Evolutionary conservation across 2,113 vertebrate genomes (phyloP), one percentile per base, ranked within the genome.

Genomic region (Elgaria multicarinata): DNA sequence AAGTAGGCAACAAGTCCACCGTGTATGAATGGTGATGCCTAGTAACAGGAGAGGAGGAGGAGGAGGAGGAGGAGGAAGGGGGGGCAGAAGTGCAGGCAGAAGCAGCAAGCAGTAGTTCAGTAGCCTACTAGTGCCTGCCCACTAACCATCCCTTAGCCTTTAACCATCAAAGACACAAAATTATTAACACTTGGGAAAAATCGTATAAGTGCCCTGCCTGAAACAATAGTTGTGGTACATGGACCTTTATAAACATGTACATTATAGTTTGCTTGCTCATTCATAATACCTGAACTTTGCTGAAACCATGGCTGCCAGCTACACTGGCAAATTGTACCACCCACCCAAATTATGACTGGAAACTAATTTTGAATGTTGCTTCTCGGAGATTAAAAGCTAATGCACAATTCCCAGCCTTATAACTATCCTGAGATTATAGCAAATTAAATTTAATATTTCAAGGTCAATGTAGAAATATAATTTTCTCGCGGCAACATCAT

Each of bases 361-460:
- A 83, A 46, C 42, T 75, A 53, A 50, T 86, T 66, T 74, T 86
- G 69, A 66, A 36, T 36, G 12, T n/a, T 83, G 77, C 58, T 42
- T 74, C 44, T 33, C 7, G 16, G 55, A 46, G 42, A 16, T 64
- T n/a, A 66, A 82, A 76, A 42, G 5, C 55, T 39, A 77, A 88
- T 69, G 46, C n/a, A 24, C 24, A 7, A 31, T 53, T 72, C 14
- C 67, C 28, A 66, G 16, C 85, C 18, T 1, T 62, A 39, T 82
- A 81, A 50, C 33, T 26, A 53, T 28, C 39, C 9, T 75, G 44
- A n/a, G 69, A 39, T 67, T 82, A 74, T 76, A 5, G 26, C 42
- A 83, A 82, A 87, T 44, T 44, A 20, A 14, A 50, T 78, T 31
- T 78, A 90, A 53, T 82, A 75, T 87, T 87, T 90, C 71, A 67